Base-by-base conservation (phyloP, 2,797 vertebrate species). In the Cirrhinus molitorella region DNA sequence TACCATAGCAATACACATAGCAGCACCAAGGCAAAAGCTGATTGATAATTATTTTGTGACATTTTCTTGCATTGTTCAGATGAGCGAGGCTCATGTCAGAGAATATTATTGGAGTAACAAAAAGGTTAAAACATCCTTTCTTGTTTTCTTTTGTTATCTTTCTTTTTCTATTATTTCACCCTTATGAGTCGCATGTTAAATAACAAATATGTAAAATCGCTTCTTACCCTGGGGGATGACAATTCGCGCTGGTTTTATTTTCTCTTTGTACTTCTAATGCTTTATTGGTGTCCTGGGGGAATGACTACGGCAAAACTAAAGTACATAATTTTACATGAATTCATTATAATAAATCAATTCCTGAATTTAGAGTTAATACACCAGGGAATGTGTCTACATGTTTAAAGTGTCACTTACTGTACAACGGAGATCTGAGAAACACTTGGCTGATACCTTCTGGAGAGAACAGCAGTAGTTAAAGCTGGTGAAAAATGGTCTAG, bases 181-280 rank as follows among this genome's bases (percentile, higher is more conserved):
- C 68, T 59, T 12, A 11, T 0, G 2, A 75, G 40, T 57, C 23
- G 67, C 19, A 21, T 79, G 25, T 55, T 75, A 66, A 67, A 85
- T 66, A 85, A 68, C 53, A 68, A 76, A 80, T 67, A 78, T 78
- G 65, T 31, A 25, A 70, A 83, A 77, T 19, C 0, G 1, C 19
- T 77, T 25, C 25, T 57, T 23, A 47, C 73, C 51, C 73, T 47
- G 0, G 6, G 81, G 81, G 74, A 71, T 71, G 65, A 78, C 49
- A 70, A 80, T 55, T 55, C 51, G 43, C 34, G 43, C n/a, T 57
- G 66, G 31, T 57, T 80, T 57, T 80, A 80, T 70, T 80, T 80
- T 70, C 49, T 80, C 49, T 80, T 80, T 80, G 78, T 70, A 80
- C 49, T 83, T 83, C 25, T 34, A 83, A 68, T 43, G 19, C 37